These are phyloP conservation scores for Oncorhynchus kisutch DNA, from an alignment of 2,113 vertebrate genomes.

Conservation along the genomic window DNA sequence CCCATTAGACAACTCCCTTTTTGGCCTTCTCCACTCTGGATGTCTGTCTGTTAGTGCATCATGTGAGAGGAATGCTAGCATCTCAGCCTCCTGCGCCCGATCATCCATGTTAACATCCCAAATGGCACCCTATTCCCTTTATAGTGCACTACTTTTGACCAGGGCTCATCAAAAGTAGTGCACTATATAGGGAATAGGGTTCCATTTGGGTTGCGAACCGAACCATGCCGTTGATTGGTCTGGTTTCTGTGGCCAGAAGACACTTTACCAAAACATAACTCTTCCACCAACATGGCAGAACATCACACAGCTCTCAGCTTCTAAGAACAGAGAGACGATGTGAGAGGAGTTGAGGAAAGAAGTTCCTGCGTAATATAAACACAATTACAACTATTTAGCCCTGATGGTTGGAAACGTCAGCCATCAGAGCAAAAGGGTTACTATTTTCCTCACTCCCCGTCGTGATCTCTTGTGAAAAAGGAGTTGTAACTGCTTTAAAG, in stretches of 20 bases:
- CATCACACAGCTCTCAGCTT: background rate
- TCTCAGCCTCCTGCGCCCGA: conserved; percentile 29
- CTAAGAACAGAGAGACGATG: conserved; percentile 55
- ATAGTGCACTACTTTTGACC: too few relatives aligned
- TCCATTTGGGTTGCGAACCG: too few relatives aligned
- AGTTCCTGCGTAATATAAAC: conserved; percentile 47
- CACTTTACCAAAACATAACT: conserved; percentile 6
- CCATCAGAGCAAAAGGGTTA: conserved; percentile 49
- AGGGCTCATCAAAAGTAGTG: too few relatives aligned
- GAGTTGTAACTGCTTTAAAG: conserved; percentile 22
- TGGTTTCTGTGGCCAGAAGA: conserved; percentile 41
- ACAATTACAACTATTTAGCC: conserved; percentile 60
- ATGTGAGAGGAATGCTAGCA: conserved; percentile 38
- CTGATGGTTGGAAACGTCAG: conserved; percentile 40
- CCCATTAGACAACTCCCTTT: background rate
- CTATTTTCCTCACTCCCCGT: conserved; percentile 27
- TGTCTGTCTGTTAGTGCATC: conserved; percentile 34
- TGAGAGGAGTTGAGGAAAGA: conserved; percentile 6
- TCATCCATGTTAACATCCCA: background rate
- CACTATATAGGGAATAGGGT: too few relatives aligned
- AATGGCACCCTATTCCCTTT: conserved; percentile 4
- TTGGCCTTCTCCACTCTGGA: background rate
- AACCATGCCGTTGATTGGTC: conserved; percentile 41
- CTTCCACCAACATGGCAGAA: conserved; percentile 31
- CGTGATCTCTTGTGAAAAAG: conserved; percentile 26